Evolutionary conservation across 2,797 vertebrate genomes (phyloP).

Genomic region (Acrossocheilus wenchowensis): DNA sequence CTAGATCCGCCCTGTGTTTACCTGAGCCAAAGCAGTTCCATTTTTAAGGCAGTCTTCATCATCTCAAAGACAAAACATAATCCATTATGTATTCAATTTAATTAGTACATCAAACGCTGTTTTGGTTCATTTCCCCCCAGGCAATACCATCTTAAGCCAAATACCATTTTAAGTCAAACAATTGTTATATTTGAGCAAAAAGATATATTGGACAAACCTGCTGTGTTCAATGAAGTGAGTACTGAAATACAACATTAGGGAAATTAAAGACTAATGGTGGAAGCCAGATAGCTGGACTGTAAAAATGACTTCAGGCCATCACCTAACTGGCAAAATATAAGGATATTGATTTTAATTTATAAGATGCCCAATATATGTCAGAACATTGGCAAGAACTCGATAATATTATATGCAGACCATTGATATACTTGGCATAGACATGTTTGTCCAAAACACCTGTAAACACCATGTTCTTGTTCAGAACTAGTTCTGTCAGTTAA

Average conservation of each 20-base stretch:
- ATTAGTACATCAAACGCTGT: not conserved
- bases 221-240: not conserved
- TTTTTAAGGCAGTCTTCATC: constrained; percentile 26
- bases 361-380: not conserved
- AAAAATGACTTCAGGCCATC: not conserved
- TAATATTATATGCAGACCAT: not conserved
- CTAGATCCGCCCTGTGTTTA: not conserved
- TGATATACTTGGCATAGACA: not conserved
- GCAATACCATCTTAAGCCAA: not conserved
- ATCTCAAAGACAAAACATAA: constrained; percentile 23
- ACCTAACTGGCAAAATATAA: not conserved
- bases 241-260: not conserved
- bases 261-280: constrained; percentile 1
- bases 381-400: not conserved
- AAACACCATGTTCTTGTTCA: not conserved
- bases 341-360: constrained; percentile 3
- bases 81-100: not conserved
- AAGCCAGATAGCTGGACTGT: not conserved
- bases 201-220: not conserved
- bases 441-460: not conserved
- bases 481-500: not conserved
- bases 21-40: not conserved
- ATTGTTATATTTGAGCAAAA: not conserved
- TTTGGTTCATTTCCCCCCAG: not conserved
- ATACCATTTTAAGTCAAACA: not conserved